Evolutionary conservation across 2,113 vertebrate species (phyloP).

Genomic region (Etheostoma spectabile): DNA sequence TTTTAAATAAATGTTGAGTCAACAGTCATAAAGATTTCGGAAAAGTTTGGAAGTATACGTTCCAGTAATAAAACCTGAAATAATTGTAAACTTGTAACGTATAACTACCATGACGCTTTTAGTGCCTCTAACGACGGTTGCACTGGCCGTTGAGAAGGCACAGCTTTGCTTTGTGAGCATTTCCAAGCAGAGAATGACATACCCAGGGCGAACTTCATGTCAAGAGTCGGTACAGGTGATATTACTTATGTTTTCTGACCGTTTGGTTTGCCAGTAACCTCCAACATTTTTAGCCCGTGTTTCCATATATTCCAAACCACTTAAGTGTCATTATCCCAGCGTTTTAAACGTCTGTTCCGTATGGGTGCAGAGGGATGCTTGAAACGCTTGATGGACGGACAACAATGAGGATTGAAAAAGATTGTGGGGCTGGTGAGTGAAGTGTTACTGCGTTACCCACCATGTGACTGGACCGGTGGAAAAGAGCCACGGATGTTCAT

Average conservation of each 20-base stretch:
- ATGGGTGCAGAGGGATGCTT: background rate
- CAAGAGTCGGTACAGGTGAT: no score
- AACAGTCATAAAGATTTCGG: background rate
- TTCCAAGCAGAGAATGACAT: background rate
- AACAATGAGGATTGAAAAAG: conserved; percentile 61
- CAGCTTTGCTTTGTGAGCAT: background rate
- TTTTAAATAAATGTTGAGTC: background rate
- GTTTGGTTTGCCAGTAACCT: background rate
- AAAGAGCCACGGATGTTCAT: conserved; percentile 70
- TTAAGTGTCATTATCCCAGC: background rate
- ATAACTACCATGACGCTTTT: no score
- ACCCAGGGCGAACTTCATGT: background rate
- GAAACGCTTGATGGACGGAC: accelerated
- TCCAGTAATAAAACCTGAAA: background rate
- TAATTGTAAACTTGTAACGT: background rate
- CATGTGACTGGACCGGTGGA: conserved; percentile 84
- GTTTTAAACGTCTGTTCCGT: accelerated
- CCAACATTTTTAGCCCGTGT: background rate
- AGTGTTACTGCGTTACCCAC: conserved; percentile 79
- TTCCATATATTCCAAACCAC: background rate
- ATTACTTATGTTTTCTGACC: background rate
- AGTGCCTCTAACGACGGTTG: background rate
- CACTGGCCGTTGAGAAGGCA: background rate
- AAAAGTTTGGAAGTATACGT: no score
- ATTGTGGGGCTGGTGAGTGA: conserved; percentile 52